Base-by-base conservation (phyloP, 1,140 invertebrate genomes). In the Magallana gigas region DNA sequence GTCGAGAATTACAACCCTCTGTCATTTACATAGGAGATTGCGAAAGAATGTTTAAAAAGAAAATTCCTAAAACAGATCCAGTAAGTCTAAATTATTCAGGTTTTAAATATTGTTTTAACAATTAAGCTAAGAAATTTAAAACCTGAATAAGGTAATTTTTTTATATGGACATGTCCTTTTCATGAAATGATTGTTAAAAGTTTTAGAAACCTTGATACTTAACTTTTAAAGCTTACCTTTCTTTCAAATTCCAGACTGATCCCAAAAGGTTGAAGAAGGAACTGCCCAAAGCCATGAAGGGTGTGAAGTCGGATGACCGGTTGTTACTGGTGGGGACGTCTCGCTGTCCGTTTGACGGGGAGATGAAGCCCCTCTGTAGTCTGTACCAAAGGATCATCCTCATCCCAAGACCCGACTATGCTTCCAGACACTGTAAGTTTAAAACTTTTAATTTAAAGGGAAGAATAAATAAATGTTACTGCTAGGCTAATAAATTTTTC, bases 231-330 rank as follows among this genome's bases (percentile, higher is more conserved):
- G n/a, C 12, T 56, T 57, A 8, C 36, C 14, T 29, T 57, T 57
- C 14, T 29, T 86, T 11, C 1, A 60, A 71, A 80, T 90, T 86
- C 58, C 84, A 95, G 95, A 97, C 97, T 8, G 98, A 99, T 95
- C 98, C 98, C 0, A 99, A 99, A 95, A 95, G 98, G 89, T 94
- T 99, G 83, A 99, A 98, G 94, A 99, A 99, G 94, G 98, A 99
- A 95, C 95, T 99, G 71, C 97, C 97, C 0, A 98, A 98, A 94
- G 95, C 98, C 12, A 96, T 99, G 2, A 99, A 99, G 96, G 96
- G 96, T 91, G 96, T 97, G 57, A 95, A 94, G 82, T 90, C 93
- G 11, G 98, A 98, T 93, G 98, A 98, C 93, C 89, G 94, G 57
- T 96, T 99, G 11, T 95, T 99, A 89, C 95, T 99, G 18, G 96